Evolutionary conservation across 1,140 invertebrate genomes (phyloP).

Genomic region (Drosophila biarmipes): DNA sequence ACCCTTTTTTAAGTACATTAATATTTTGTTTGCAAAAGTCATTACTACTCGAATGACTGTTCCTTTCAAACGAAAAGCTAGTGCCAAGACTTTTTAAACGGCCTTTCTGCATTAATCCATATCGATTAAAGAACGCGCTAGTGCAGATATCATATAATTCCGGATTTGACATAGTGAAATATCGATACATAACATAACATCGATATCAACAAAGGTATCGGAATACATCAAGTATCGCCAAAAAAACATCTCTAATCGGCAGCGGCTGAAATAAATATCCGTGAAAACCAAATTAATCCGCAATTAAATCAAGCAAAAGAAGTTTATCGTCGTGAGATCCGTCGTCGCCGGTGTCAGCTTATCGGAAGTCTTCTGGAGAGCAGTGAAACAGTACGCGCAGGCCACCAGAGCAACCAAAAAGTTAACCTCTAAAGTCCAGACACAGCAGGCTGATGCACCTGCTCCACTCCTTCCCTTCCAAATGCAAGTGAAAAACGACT

Average conservation of each 20-base stretch:
- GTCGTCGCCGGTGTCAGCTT: slow-evolving; percentile 1
- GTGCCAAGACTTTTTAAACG: too few species aligned
- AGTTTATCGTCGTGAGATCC: not conserved
- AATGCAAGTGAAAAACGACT: slow-evolving; percentile 8
- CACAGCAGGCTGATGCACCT: slow-evolving; percentile 52
- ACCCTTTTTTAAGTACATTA: too few species aligned
- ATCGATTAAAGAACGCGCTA: too few species aligned
- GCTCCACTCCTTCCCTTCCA: slow-evolving; percentile 23
- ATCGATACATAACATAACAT: too few species aligned
- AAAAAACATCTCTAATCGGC: slow-evolving; percentile 6
- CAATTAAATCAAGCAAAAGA: not conserved
- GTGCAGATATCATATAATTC: too few species aligned
- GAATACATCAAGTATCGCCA: not conserved
- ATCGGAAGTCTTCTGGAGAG: not conserved
- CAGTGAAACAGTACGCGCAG: slow-evolving; percentile 2
- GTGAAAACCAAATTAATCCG: slow-evolving; percentile 13
- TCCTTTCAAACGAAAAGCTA: too few species aligned
- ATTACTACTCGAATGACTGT: too few species aligned
- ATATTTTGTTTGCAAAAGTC: too few species aligned
- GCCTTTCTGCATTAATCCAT: too few species aligned
- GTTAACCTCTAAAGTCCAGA: slow-evolving; percentile 42
- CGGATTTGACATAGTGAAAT: too few species aligned
- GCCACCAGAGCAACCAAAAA: slow-evolving; percentile 24
- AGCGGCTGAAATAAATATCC: slow-evolving; percentile 18
- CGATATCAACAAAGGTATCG: too few species aligned